Conservation (phyloP, 1,140 invertebrate genomes). For the Nymphalis io region DNA sequence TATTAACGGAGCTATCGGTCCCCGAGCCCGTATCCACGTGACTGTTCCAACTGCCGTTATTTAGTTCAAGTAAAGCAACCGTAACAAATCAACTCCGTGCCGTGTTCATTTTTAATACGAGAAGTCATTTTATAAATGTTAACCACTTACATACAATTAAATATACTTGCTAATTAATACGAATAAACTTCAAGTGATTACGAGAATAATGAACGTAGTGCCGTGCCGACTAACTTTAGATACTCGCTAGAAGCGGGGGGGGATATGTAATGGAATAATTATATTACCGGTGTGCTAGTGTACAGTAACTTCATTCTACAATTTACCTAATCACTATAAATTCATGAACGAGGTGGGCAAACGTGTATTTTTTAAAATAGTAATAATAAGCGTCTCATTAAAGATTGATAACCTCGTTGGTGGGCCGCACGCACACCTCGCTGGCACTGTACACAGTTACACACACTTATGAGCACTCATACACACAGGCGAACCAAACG, state of each 20-base stretch:
- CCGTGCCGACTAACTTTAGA: constrained; percentile 5
- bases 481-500: constrained; percentile 37
- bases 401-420: constrained; percentile 77
- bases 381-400: constrained; percentile 69
- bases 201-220: constrained; percentile 17
- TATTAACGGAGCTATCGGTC: constrained; percentile 3
- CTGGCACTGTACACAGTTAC: constrained; percentile 9
- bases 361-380: constrained; percentile 63
- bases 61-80: constrained; percentile 36
- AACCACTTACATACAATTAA: constrained; percentile 37
- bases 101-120: constrained; percentile 34
- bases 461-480: constrained; percentile 22
- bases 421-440: constrained; percentile 60
- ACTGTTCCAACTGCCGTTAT: constrained; percentile 33
- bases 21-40: constrained; percentile 32
- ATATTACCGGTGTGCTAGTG: neutral
- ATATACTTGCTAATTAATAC: constrained; percentile 38
- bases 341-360: constrained; percentile 53
- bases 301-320: constrained; percentile 7
- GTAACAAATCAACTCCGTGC: constrained; percentile 36
- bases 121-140: constrained; percentile 32
- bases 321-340: constrained; percentile 47
- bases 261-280: neutral
- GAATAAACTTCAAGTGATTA: constrained; percentile 33
- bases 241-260: neutral